These are phyloP conservation scores for Aviceda subcristata DNA, from an alignment of 2,113 vertebrate species.

Conservation along the genomic window DNA sequence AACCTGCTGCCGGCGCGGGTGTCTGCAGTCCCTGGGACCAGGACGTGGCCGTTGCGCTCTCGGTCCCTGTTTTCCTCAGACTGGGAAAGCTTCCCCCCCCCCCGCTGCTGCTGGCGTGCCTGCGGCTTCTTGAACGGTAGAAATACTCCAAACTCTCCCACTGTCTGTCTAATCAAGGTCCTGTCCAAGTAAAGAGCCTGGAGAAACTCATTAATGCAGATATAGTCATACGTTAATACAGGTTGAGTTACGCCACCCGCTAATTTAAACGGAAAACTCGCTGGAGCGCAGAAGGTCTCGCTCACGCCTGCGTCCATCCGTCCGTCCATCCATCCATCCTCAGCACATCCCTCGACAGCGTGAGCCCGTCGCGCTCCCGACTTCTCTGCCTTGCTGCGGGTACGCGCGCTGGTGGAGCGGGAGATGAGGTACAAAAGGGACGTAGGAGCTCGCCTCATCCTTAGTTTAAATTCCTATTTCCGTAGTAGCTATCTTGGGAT, in stretches of 20 bases:
- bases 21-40: accelerated
- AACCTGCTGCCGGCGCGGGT: background rate
- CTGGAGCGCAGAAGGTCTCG: background rate
- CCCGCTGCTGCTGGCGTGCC: accelerated
- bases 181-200: background rate
- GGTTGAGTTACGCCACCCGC: no score
- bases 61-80: accelerated
- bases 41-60: accelerated
- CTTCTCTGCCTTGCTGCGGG: background rate
- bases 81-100: no score
- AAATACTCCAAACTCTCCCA: accelerated
- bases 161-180: background rate
- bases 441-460: background rate
- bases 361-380: background rate
- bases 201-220: background rate
- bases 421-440: background rate
- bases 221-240: accelerated
- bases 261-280: background rate
- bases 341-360: accelerated
- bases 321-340: background rate
- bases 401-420: accelerated
- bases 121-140: background rate
- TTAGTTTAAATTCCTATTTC: background rate
- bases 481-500: background rate
- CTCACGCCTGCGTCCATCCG: accelerated